These are phyloP conservation scores for Cryptotermes secundus DNA, from an alignment of 1,140 invertebrate species.

Conservation along the genomic window DNA sequence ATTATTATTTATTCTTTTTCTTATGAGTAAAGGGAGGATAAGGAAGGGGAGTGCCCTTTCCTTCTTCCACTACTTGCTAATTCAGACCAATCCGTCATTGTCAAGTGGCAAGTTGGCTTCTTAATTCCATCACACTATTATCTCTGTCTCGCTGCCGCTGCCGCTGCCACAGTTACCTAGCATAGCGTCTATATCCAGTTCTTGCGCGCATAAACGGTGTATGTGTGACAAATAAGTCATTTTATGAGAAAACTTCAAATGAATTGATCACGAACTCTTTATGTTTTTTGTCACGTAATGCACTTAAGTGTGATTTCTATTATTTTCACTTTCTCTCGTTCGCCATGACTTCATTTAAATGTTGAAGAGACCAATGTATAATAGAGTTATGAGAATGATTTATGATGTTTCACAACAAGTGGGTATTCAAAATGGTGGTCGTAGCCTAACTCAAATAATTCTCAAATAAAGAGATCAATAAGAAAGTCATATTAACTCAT, in stretches of 20 bases:
- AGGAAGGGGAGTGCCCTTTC: neutral
- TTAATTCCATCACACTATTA: constrained; percentile 7
- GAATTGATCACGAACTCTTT: neutral
- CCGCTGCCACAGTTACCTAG: too few species aligned
- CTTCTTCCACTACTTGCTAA: neutral
- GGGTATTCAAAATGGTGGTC: neutral
- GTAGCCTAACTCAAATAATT: neutral
- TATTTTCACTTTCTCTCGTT: neutral
- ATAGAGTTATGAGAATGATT: neutral
- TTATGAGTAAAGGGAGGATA: neutral
- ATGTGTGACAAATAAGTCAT: too few species aligned
- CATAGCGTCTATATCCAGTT: neutral
- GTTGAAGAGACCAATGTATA: neutral
- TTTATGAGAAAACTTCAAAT: neutral
- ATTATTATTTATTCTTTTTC: neutral
- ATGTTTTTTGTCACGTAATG: neutral
- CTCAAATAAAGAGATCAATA: neutral
- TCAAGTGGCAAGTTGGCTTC: neutral
- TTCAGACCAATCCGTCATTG: constrained; percentile 11
- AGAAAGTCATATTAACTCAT: neutral
- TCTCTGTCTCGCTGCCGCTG: neutral
- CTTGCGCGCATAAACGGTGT: too few species aligned
- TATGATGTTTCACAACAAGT: neutral
- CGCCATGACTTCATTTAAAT: too few species aligned
- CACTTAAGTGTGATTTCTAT: neutral